Evolutionary conservation across 1,140 invertebrate species (phyloP), one percentile per base, ranked within the genome.

Genomic region (Hydropsyche tenuis): DNA sequence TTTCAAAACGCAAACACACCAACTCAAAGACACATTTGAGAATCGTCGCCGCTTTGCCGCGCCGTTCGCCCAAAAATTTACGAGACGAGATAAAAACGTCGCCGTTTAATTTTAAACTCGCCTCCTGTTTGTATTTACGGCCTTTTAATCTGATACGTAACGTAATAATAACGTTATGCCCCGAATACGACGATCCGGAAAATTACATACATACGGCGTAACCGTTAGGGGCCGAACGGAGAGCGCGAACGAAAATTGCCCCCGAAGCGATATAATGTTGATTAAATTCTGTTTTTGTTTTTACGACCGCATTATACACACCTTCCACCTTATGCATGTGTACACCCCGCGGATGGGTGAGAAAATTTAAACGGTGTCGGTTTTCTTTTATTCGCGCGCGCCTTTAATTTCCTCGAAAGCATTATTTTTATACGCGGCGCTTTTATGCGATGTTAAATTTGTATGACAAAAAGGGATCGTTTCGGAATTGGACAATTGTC

Each of bases 251-350:
- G 56, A 60, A 60, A 60, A 60, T 60, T 60, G 56, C 56, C 56
- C 56, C 56, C 56, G 56, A 60, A 60, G 56, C 56, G 56, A 60
- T 60, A 60, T 60, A 60, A 60, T 60, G 56, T 60, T 60, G 56
- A 60, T 60, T 60, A 60, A 60, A 60, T 60, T 60, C 56, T 60
- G 56, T 60, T 60, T 60, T 60, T 60, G 56, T 25, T 60, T 60
- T 60, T 60, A 60, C n/a, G 56, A 60, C 56, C 56, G 56, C 56
- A 60, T 60, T 60, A 60, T 60, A 60, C 56, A 60, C 56, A 60
- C 56, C 22, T 60, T 60, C n/a, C 30, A 3, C 30, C 9, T 3
- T 37, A 37, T 9, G 30, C 30, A 37, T 9, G 30, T 37, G 30
- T 37, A 9, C 30, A 37, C 9, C 30, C 9, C 9, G 30, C 9